These are phyloP conservation scores for Tadarida brasiliensis DNA, from an alignment of 2,797 vertebrate genomes.

Conservation along the genomic window DNA sequence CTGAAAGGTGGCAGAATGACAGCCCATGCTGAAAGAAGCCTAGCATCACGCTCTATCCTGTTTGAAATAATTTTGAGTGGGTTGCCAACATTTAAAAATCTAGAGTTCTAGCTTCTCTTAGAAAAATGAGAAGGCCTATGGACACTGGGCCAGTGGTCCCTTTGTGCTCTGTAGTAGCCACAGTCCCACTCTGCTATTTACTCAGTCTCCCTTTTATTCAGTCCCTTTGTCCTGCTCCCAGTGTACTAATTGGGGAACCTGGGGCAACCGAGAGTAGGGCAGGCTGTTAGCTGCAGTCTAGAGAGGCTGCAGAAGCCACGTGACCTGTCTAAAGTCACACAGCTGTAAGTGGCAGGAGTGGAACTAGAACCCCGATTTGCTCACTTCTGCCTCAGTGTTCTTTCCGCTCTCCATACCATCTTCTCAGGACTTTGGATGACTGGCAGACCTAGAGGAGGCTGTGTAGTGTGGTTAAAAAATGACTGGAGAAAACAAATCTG, in stretches of 20 bases:
- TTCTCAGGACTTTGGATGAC: neutral
- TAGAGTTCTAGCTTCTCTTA: slow-evolving; percentile 38
- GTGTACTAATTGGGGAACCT: neutral
- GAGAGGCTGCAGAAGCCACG: neutral
- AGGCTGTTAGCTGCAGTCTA: neutral
- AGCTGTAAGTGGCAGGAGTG: neutral
- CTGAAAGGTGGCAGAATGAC: neutral
- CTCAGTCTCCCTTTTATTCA: neutral
- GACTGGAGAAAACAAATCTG: neutral
- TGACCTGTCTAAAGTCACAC: neutral
- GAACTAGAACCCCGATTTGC: neutral
- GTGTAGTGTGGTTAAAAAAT: neutral
- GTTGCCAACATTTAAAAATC: slow-evolving; percentile 30
- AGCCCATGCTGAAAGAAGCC: neutral
- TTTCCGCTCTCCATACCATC: neutral
- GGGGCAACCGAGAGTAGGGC: neutral
- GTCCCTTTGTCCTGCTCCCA: neutral
- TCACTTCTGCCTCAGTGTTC: neutral
- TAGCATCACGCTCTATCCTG: neutral
- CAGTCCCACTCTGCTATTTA: neutral
- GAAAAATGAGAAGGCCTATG: neutral
- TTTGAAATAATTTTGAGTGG: slow-evolving; percentile 27
- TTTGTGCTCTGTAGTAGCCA: neutral
- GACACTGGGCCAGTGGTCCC: neutral
- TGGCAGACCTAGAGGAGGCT: neutral